phyloP scores from a whole-genome alignment of 1,140 invertebrate species.

The Drosophila seguyi region DNA sequence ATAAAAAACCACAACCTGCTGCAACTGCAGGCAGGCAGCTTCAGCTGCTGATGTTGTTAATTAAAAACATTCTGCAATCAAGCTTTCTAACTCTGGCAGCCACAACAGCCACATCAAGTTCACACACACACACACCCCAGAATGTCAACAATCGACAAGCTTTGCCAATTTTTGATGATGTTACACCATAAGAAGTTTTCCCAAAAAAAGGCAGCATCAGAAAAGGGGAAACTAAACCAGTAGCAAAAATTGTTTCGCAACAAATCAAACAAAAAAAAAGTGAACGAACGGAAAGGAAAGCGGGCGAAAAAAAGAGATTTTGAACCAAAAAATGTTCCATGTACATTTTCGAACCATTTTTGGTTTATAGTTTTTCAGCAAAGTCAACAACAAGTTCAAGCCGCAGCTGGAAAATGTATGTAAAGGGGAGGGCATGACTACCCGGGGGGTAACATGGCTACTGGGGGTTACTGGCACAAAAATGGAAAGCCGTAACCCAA shows the following conservation, averaged over 20 bases:
- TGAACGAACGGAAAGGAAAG: slow-evolving; percentile 15
- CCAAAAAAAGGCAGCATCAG: slow-evolving; percentile 9
- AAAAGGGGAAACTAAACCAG: slow-evolving; percentile 23
- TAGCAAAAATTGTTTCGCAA: slow-evolving; percentile 64
- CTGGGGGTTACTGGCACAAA: slow-evolving; percentile 13
- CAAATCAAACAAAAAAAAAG: slow-evolving; percentile 61
- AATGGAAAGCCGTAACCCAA: slow-evolving; percentile 49
- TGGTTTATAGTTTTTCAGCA: slow-evolving; percentile 56
- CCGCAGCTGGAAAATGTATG: slow-evolving; percentile 53
- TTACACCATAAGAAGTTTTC: slow-evolving; percentile 63
- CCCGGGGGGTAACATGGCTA: neutral
- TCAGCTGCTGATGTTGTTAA: slow-evolving; percentile 38
- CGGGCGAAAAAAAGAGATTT: slow-evolving; percentile 13
- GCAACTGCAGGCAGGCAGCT: neutral
- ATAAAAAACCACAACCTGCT: slow-evolving; percentile 25
- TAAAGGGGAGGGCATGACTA: neutral
- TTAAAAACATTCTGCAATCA: slow-evolving; percentile 39
- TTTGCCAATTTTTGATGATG: slow-evolving; percentile 66
- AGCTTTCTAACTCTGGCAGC: slow-evolving; percentile 35
- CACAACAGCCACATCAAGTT: slow-evolving; percentile 54
- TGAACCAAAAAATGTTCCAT: slow-evolving; percentile 51
- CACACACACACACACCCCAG: slow-evolving; percentile 47
- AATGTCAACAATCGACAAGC: slow-evolving; percentile 78
- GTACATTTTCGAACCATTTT: slow-evolving; percentile 56
- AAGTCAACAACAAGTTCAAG: slow-evolving; percentile 62